Conservation (phyloP, 2,888 invertebrate species). For the Acleris literana region DNA sequence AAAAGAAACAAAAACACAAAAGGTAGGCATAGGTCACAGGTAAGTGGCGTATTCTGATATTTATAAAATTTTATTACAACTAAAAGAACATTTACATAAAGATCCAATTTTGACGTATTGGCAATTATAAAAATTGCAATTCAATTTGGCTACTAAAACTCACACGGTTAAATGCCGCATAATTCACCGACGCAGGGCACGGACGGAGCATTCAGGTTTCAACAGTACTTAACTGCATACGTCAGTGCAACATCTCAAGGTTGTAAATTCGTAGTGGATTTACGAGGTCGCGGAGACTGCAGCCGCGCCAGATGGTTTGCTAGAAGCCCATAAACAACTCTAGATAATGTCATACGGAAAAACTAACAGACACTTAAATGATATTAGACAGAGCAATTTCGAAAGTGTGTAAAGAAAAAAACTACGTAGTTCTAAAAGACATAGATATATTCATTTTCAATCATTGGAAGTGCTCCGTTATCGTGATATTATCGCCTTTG, state of each 20-base stretch:
- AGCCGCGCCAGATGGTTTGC: conserved; percentile 53
- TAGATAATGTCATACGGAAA: conserved; percentile 35
- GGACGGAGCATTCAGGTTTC: conserved; percentile 33
- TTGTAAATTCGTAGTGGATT: conserved; percentile 57
- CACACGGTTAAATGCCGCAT: conserved; percentile 14
- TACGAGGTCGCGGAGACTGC: conserved; percentile 57
- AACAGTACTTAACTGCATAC: conserved; percentile 37
- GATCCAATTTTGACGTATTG: too few species aligned
- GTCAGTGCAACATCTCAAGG: conserved; percentile 40
- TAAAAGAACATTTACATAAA: too few species aligned
- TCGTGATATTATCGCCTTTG: too few species aligned
- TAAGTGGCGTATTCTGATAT: too few species aligned
- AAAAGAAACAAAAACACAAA: too few species aligned
- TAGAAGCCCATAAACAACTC: conserved; percentile 40
- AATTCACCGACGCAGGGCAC: conserved; percentile 26
- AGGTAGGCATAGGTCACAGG: too few species aligned
- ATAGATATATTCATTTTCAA: not conserved
- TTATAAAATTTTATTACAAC: too few species aligned
- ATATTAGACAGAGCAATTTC: conserved; percentile 20
- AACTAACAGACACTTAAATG: conserved; percentile 22
- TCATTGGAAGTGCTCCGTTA: too few species aligned
- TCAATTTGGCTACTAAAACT: conserved; percentile 7
- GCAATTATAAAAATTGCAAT: conserved; percentile 4
- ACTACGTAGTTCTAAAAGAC: not conserved
- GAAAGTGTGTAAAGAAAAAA: not conserved